These are phyloP conservation scores for Harmothoe impar DNA, from an alignment of 2,888 invertebrate genomes.

Conservation along the genomic window DNA sequence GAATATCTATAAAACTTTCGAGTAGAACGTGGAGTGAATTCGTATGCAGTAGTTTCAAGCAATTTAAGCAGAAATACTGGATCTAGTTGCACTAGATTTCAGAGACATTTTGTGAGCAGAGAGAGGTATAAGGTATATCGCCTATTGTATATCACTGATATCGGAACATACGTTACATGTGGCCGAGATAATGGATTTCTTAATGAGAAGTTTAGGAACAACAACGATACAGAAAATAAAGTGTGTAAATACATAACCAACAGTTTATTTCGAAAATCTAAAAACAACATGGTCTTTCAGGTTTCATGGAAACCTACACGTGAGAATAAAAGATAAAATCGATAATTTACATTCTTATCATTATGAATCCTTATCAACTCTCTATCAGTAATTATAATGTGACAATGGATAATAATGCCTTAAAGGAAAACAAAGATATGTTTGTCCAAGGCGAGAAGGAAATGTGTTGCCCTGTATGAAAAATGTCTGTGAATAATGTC, in stretches of 20 bases:
- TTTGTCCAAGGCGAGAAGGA: conserved; percentile 46
- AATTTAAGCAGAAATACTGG: too few species aligned
- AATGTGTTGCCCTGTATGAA: conserved; percentile 30
- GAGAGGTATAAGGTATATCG: too few species aligned
- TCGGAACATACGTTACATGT: too few species aligned
- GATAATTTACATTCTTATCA: not conserved
- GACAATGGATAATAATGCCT: not conserved
- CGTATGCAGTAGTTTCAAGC: too few species aligned
- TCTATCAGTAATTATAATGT: conserved; percentile 9
- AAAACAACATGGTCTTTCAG: not conserved
- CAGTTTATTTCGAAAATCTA: conserved; percentile 7
- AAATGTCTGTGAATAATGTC: not conserved
- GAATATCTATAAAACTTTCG: too few species aligned
- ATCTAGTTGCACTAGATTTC: too few species aligned
- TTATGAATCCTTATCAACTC: not conserved
- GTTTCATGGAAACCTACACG: conserved; percentile 10
- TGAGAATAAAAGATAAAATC: not conserved
- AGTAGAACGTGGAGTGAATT: too few species aligned
- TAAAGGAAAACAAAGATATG: conserved; percentile 47
- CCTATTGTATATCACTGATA: too few species aligned
- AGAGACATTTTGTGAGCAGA: too few species aligned
- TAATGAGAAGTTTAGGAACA: too few species aligned
- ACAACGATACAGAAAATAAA: not conserved
- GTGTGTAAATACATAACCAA: conserved; percentile 1
- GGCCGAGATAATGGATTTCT: too few species aligned